Evolutionary conservation across 2,888 invertebrate genomes (phyloP), one percentile per base, ranked within the genome.

Genomic region (Melanostoma mellinum): DNA sequence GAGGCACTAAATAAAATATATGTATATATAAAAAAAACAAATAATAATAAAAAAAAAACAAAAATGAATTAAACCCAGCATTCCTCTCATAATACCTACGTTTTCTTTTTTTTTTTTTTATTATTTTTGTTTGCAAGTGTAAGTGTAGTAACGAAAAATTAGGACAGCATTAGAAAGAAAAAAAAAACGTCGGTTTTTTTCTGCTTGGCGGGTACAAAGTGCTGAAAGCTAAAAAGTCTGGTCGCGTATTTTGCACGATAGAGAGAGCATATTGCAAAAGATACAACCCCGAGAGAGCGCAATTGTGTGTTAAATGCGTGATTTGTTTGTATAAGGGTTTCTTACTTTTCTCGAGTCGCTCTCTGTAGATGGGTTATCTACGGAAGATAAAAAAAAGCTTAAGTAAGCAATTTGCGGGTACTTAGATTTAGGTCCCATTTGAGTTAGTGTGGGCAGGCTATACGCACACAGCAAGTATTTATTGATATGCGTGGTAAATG

Each of bases 101-200:
- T 63, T 79, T 61, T 6, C 32, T n/a, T 6, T 6, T 55, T 8
- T 9, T 40, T 8, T 20, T 36, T 6, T 55, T 40, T 44, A 38
- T 8, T 55, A 40, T 38, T 60, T 10, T 40, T 73, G 38, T 69
- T 33, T 74, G 65, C 78, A 74, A 84, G 84, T 84, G 74, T 75
- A 71, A 79, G 74, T 84, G 74, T 84, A 84, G 84, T 85, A 85
- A 85, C 40, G 50, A 85, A 85, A 85, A 85, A 85, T 79, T 85
- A 85, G 84, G 84, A 85, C 84, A 79, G 52, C 78, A 74, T 84
- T 84, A 78, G 82, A 84, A 72, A 72, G 6, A 61, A 61, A 33
- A 46, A 71, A 72, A 76, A 68, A 40, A 65, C 53, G 33, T 30
- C 61, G 55, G 71, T 67, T 46, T 77, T 81, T 77, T 72, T 84